Evolutionary conservation across 1,140 invertebrate genomes (phyloP), one percentile per base, ranked within the genome.

Genomic region (Akabosia matsudoensis): DNA sequence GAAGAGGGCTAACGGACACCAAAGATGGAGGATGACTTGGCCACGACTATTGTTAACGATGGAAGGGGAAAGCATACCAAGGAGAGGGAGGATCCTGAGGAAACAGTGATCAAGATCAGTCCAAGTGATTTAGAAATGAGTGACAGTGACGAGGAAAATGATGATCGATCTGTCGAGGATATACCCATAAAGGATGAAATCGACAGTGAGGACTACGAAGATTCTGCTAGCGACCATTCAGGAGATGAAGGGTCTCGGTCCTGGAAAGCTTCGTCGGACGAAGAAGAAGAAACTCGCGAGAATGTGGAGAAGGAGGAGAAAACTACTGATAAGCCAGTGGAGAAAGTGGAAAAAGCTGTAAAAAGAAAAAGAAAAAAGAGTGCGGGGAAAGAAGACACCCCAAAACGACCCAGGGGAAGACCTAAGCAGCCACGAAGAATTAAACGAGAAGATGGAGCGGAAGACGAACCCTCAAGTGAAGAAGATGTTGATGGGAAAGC

Each of bases 121-220:
- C 54, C 54, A 22, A 61, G 54, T 61, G 54, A 61, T 61, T 16
- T 61, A 16, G 54, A 61, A 22, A 61, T 61, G 54, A 61, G 24
- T 24, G 14, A 4, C 4, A 61, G 54, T 24, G 54, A 61, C n/a
- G 24, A 61, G 4, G 54, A 61, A 22, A 22, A 61, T 3, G 54
- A 61, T 7, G 54, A 7, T 61, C 7, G 24, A 4, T 13, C 4
- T 4, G 54, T 4, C 54, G 14, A n/a, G 54, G 37, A 45, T 10
- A 18, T 45, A 18, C 37, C 7, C 7, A 45, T 45, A 10, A 45
- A 45, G 37, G 18, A 45, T 45, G 37, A 45, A 18, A 45, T 45
- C 18, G 37, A 45, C 7, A 45, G 37, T 45, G 37, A 45, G 7
- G 37, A 45, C 18, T 45, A 45, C 18, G 37, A 45, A 10, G 37